Conservation (phyloP, 2,797 vertebrate species). For the Petrocephalus schoutedeni region DNA sequence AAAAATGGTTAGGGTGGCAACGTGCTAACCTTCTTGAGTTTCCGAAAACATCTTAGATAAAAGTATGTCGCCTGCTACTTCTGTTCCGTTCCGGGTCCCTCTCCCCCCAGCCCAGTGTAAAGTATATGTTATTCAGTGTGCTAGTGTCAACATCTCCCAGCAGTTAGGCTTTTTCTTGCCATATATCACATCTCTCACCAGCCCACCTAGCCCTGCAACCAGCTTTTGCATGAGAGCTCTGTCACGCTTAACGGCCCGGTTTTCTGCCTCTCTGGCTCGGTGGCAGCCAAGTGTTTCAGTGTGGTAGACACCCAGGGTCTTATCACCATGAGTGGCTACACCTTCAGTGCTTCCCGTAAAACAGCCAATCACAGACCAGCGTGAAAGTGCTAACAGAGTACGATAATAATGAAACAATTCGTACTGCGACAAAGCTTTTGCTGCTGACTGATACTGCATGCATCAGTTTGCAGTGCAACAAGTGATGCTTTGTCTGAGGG, state of each 20-base stretch:
- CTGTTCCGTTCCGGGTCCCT: background rate
- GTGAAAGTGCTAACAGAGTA: background rate
- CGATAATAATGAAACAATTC: background rate
- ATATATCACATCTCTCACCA: background rate
- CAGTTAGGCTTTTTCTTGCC: background rate
- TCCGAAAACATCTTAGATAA: conserved; percentile 2
- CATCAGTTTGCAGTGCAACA: background rate
- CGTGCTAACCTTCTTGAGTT: background rate
- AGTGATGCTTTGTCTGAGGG: background rate
- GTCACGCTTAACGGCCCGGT: background rate
- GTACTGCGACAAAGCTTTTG: background rate
- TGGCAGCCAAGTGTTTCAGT: background rate
- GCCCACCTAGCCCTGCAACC: background rate
- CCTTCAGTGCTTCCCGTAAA: background rate
- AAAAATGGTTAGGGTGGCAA: background rate
- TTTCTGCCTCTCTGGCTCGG: background rate
- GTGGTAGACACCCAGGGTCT: background rate
- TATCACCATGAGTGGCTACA: background rate
- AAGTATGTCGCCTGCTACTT: background rate
- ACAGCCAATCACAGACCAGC: background rate
- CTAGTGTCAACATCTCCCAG: background rate
- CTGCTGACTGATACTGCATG: background rate
- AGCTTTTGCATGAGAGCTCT: background rate
- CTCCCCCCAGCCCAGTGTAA: background rate
- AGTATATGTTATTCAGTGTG: background rate